These are phyloP conservation scores for Lumbricus terrestris DNA, from an alignment of 2,888 invertebrate genomes.

Conservation along the genomic window DNA sequence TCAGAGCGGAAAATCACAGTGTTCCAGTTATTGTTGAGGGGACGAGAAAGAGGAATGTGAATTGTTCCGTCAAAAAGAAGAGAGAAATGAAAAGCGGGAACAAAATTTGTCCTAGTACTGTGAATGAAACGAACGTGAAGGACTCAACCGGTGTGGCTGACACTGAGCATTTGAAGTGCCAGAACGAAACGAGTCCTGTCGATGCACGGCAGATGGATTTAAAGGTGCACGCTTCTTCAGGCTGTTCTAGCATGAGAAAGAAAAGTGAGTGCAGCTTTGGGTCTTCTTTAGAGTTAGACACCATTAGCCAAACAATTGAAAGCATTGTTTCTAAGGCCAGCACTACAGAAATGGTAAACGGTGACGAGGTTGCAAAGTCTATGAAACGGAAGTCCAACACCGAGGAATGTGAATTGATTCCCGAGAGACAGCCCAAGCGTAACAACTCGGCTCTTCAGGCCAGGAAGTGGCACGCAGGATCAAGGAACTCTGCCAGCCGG, in stretches of 20 bases:
- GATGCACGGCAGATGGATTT: background rate
- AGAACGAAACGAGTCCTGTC: background rate
- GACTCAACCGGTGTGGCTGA: background rate
- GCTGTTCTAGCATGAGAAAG: background rate
- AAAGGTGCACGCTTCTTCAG: background rate
- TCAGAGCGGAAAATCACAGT: background rate
- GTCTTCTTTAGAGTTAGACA: background rate
- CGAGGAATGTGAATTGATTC: background rate
- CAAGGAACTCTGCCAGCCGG: conserved; percentile 10
- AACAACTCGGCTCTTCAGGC: background rate
- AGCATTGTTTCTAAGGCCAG: background rate
- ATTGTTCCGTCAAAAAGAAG: background rate
- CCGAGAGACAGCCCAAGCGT: background rate
- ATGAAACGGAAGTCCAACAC: background rate
- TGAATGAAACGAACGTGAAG: background rate
- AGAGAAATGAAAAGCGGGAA: background rate
- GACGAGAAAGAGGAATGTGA: background rate
- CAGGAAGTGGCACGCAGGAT: background rate
- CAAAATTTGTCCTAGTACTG: background rate
- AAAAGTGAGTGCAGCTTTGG: background rate
- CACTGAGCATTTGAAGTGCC: background rate
- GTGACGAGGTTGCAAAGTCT: background rate
- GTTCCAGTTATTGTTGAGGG: background rate
- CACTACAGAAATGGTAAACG: background rate
- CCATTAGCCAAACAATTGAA: background rate